Percentiles rank a stretch among this genome's conserved stretches.
phyloP scores from a whole-genome alignment of 1,140 invertebrate species.

The Probaryconus sp. region DNA sequence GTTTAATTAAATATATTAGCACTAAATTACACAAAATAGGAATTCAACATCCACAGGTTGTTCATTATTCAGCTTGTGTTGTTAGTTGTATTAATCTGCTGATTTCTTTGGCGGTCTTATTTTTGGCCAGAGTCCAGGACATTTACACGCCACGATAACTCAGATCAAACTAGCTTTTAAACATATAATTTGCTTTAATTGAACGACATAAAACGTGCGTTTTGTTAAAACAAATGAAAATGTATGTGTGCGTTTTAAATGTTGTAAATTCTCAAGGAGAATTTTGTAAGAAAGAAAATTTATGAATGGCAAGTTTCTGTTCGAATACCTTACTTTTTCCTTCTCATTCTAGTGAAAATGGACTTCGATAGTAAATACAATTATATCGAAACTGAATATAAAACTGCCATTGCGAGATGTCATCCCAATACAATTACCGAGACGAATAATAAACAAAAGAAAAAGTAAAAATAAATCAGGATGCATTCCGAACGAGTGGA shows the following conservation, averaged over 20 bases:
- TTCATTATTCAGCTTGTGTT: conserved; percentile 66
- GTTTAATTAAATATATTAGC: too few species aligned
- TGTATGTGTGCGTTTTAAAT: too few species aligned
- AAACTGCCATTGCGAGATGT: conserved; percentile 25
- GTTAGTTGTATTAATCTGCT: conserved; percentile 65
- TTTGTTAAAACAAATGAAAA: too few species aligned
- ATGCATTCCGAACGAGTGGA: conserved; percentile 46
- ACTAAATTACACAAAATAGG: too few species aligned
- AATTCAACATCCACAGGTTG: conserved; percentile 72
- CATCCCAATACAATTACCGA: conserved; percentile 37
- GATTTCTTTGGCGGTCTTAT: conserved; percentile 66
- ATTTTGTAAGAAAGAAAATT: too few species aligned
- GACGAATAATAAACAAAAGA: conserved; percentile 44
- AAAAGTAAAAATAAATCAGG: conserved; percentile 46
- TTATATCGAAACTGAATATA: conserved; percentile 28
- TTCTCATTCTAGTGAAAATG: conserved; percentile 12
- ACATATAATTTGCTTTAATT: conserved; percentile 2
- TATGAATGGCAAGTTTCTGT: too few species aligned
- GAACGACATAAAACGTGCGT: not conserved
- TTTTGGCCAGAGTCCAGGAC: conserved; percentile 66
- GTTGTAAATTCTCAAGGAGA: too few species aligned
- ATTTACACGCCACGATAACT: conserved; percentile 59
- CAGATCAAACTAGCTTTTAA: not conserved
- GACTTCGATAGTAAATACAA: conserved; percentile 39
- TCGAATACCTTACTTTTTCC: not conserved